Percentiles rank a stretch among this genome's conserved stretches.
These are phyloP conservation scores for Crepidodera aurea DNA, from an alignment of 2,888 invertebrate genomes.

Conservation along the genomic window DNA sequence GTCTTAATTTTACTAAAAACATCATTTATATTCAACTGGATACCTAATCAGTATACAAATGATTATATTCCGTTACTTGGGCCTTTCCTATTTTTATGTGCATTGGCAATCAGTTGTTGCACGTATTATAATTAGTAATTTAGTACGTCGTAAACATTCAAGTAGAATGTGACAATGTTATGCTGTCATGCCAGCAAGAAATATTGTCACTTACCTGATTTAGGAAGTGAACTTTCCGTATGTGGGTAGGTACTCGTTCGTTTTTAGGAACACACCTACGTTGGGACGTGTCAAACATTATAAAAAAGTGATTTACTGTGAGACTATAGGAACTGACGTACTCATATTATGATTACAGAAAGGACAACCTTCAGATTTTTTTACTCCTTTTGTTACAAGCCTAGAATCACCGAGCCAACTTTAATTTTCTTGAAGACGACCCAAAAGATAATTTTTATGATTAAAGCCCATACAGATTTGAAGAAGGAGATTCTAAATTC, in stretches of 20 bases:
- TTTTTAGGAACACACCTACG: not conserved
- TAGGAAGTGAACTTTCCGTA: not conserved
- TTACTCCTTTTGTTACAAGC: too few species aligned
- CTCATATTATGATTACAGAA: too few species aligned
- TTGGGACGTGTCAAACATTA: not conserved
- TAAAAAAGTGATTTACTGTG: too few species aligned
- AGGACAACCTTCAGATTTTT: too few species aligned
- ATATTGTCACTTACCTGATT: not conserved
- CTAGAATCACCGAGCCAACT: too few species aligned
- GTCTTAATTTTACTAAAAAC: not conserved
- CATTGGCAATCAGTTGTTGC: not conserved
- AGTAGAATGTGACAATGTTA: not conserved
- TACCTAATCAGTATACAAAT: constrained; percentile 2
- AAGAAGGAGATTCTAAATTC: too few species aligned
- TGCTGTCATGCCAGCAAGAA: not conserved
- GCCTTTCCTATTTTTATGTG: constrained; percentile 4
- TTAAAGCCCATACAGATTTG: too few species aligned
- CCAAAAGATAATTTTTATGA: too few species aligned
- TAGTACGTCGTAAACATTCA: not conserved
- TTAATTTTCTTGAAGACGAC: too few species aligned
- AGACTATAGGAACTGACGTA: too few species aligned
- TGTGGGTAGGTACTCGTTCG: not conserved
- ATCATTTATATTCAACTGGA: not conserved
- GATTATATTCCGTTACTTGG: not conserved
- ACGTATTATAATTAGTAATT: constrained; percentile 1